Conservation (phyloP, 2,113 vertebrate genomes). For the Mustela nigripes region DNA sequence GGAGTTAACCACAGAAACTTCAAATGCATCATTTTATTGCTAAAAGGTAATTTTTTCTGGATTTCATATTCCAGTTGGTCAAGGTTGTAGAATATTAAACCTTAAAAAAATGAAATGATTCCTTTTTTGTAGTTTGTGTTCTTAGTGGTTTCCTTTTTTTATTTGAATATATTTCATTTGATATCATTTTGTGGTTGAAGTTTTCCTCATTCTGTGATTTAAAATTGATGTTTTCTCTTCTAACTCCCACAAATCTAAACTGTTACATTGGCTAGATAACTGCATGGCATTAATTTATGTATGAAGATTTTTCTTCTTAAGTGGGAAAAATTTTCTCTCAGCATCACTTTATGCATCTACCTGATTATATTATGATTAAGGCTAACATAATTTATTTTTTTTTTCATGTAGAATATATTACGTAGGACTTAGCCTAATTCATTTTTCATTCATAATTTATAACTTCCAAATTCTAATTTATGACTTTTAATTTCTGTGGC, state of each 20-base stretch:
- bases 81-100: not conserved
- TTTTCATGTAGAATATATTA: not conserved
- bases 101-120: not conserved
- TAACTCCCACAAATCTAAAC: not conserved
- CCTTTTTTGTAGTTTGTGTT: not conserved
- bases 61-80: not conserved
- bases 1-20: not conserved
- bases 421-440: not conserved
- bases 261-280: not conserved
- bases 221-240: constrained; percentile 38
- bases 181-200: not conserved
- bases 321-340: not conserved
- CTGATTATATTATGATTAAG: not conserved
- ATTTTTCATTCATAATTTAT: not conserved
- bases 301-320: constrained; percentile 2
- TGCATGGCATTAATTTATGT: not conserved
- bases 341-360: constrained; percentile 27
- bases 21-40: not conserved
- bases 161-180: not conserved
- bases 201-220: not conserved
- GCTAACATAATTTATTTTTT: not conserved
- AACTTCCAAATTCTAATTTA: constrained; percentile 17
- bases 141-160: not conserved
- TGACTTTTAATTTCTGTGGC: not conserved
- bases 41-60: not conserved